A percentile compares a stretch with the other conserved stretches of the same genome.
These are phyloP conservation scores for Dasypolia templi DNA, from an alignment of 2,888 invertebrate species.

Conservation along the genomic window DNA sequence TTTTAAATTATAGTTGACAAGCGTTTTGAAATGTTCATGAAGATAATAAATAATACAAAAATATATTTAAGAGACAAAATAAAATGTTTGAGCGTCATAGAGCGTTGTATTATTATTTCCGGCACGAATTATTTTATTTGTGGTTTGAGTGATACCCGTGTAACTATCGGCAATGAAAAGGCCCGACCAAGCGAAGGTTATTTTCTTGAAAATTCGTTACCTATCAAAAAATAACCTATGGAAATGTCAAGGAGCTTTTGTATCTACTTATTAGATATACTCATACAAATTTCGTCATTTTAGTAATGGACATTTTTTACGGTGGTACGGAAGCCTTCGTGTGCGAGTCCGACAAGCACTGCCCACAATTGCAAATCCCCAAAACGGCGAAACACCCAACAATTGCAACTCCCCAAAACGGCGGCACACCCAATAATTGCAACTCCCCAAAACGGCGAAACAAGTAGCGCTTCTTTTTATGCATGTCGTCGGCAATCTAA, in stretches of 20 bases:
- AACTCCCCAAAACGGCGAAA: not conserved
- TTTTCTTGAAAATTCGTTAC: not conserved
- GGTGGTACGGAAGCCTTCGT: no score
- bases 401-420: not conserved
- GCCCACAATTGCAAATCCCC: no score
- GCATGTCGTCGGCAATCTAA: not conserved
- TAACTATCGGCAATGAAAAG: constrained; percentile 4
- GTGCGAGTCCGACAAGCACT: no score
- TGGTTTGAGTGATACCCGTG: constrained; percentile 16
- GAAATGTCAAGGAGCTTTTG: not conserved
- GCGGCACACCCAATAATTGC: not conserved
- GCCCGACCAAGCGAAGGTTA: not conserved
- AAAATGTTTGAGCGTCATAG: constrained; percentile 45
- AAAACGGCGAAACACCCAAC: no score
- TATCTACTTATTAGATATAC: no score
- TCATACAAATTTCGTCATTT: no score
- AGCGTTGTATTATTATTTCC: constrained; percentile 26
- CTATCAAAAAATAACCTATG: not conserved
- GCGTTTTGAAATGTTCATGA: constrained; percentile 18
- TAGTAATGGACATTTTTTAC: no score
- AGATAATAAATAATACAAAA: constrained; percentile 26
- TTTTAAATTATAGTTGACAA: constrained; percentile 25
- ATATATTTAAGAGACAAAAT: constrained; percentile 35
- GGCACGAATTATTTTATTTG: constrained; percentile 16
- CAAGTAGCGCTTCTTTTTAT: not conserved